Percentiles rank a stretch among this genome's conserved stretches.
phyloP scores from a whole-genome alignment of 2,888 invertebrate species.

The Odontocolon sp. region DNA sequence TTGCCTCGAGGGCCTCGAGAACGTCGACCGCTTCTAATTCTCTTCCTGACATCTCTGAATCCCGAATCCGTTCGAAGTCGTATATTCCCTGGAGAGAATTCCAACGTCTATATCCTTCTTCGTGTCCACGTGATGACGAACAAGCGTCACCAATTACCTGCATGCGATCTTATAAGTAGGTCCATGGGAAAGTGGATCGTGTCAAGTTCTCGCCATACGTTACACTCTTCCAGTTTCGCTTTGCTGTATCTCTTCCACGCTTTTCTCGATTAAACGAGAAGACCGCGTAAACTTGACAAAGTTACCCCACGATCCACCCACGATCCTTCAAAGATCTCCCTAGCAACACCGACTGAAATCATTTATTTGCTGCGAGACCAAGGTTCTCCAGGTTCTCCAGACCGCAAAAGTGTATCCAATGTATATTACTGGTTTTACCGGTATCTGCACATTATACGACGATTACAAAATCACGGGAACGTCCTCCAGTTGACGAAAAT shows the following conservation, averaged over 20 bases:
- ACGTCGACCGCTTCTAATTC: constrained; percentile 83
- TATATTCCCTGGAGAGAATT: too few species aligned
- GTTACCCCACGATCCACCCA: neutral
- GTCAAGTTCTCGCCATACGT: constrained; percentile 6
- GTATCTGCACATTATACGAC: constrained; percentile 38
- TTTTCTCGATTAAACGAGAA: constrained; percentile 1
- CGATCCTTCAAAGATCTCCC: too few species aligned
- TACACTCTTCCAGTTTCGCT: constrained; percentile 15
- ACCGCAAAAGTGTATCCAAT: constrained; percentile 45
- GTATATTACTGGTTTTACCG: constrained; percentile 59
- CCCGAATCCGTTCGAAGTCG: too few species aligned
- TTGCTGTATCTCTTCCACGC: constrained; percentile 2
- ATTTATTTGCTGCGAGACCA: constrained; percentile 12
- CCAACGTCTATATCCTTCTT: neutral
- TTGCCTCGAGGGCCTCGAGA: constrained; percentile 84
- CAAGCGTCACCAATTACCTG: constrained; percentile 14
- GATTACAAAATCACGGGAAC: constrained; percentile 49
- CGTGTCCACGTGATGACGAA: neutral
- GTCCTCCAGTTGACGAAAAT: constrained; percentile 16
- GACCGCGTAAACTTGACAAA: neutral
- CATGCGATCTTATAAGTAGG: constrained; percentile 33
- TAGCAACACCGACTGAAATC: neutral
- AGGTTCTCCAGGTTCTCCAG: constrained; percentile 33
- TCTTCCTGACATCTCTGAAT: constrained; percentile 70
- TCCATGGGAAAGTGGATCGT: constrained; percentile 23